Conservation (phyloP, 1,140 invertebrate genomes). For the Achatina immaculata region DNA sequence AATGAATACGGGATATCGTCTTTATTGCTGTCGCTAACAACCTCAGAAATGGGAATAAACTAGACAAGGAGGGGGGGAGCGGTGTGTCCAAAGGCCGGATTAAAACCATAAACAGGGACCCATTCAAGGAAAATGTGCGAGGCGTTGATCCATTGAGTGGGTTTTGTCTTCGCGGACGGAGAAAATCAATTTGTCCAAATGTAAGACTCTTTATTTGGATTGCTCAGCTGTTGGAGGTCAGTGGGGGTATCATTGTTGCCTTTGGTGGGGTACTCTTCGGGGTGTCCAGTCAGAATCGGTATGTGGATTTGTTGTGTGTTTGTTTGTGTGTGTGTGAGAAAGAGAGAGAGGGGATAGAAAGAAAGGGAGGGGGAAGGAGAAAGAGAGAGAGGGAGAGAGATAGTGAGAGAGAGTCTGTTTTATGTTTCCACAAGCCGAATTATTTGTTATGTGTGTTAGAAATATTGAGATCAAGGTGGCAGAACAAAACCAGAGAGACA, state of each 20-base stretch:
- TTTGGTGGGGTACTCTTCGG: neutral
- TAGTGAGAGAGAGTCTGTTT: neutral
- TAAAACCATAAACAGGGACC: neutral
- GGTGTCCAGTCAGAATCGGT: neutral
- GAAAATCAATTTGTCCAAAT: constrained; percentile 7
- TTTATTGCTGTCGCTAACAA: neutral
- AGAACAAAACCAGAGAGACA: constrained; percentile 5
- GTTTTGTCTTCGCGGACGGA: constrained; percentile 16
- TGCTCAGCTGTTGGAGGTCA: constrained; percentile 10
- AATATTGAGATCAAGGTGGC: too few relatives aligned
- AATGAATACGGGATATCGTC: too few relatives aligned
- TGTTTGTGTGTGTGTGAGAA: neutral
- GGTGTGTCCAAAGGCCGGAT: neutral
- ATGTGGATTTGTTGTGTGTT: neutral
- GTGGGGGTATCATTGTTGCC: neutral
- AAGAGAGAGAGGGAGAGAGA: neutral
- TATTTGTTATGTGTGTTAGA: too few relatives aligned
- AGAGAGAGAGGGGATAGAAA: neutral
- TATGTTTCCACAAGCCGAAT: too few relatives aligned
- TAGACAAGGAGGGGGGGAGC: neutral
- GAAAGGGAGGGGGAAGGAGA: neutral
- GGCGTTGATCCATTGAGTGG: neutral
- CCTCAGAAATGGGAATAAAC: neutral
- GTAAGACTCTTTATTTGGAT: constrained; percentile 4
- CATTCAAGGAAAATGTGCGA: neutral